Evolutionary conservation across 2,113 vertebrate genomes (phyloP).

Genomic region (Salminus brasiliensis): DNA sequence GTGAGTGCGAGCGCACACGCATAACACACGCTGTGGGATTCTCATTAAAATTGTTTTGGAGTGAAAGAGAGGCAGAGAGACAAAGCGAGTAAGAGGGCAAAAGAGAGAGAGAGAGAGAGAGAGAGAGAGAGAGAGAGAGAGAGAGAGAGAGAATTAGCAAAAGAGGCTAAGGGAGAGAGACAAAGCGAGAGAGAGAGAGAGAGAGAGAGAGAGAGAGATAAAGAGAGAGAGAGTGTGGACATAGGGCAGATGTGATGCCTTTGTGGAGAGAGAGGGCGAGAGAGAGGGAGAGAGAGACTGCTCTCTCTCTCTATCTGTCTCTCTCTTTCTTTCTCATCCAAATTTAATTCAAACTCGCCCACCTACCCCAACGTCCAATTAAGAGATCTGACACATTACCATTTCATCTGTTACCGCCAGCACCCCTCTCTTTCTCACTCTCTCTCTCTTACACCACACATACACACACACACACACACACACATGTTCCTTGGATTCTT

Average conservation of each 20-base stretch:
- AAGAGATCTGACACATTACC: slow-evolving; percentile 56
- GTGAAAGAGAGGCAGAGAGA: background rate
- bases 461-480: slow-evolving; percentile 16
- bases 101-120: no score
- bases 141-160: no score
- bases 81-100: background rate
- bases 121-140: background rate
- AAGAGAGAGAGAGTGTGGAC: no score
- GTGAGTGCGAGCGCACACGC: background rate
- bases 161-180: no score
- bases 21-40: background rate
- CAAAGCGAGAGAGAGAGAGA: background rate
- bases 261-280: background rate
- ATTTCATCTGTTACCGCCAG: slow-evolving; percentile 50
- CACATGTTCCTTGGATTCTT: background rate
- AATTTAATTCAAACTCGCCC: slow-evolving; percentile 32
- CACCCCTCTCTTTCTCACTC: background rate
- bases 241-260: slow-evolving; percentile 20
- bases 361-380: slow-evolving; percentile 54
- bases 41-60: background rate
- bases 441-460: slow-evolving; percentile 48
- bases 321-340: slow-evolving; percentile 11
- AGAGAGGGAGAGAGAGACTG: background rate
- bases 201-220: background rate
- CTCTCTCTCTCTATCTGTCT: no score